Evolutionary conservation across 1,140 invertebrate species (phyloP), one percentile per base, ranked within the genome.

Genomic region (Papilio dardanus): DNA sequence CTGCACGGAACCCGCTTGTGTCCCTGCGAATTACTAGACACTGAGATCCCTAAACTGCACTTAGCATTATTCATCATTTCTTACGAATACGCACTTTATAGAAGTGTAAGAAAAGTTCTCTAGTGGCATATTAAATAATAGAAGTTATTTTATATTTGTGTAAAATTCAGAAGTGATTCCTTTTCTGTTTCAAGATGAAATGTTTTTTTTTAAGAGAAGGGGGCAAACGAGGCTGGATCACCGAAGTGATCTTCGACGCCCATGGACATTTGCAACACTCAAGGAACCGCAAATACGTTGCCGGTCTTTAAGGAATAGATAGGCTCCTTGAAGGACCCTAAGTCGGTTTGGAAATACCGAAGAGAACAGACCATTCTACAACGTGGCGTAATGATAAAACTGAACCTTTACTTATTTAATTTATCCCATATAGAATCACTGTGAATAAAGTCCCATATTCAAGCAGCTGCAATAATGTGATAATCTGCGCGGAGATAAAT

Each of bases 401-500:
- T 5, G 16, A 28, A 12, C 10, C 7, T 54, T 3, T 28, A 30
- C 10, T 3, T 6, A 28, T 62, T 62, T 62, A 62, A n/a, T 62
- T 40, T 33, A 40, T 68, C 67, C 19, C 24, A 8, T 68, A 37
- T 35, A 40, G 19, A 68, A 24, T n/a, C 40, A 50, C 16, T 30
- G 50, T 46, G 68, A 71, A 71, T 46, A 30, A 16, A 71, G 37
- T 28, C 30, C 67, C 6, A 46, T 7, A 73, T 19, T 73, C 46
- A 31, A n/a, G 24, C 84, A 84, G 86, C 80, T 85, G 84, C 81
- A 82, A 86, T 83, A 86, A 85, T 86, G 83, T 83, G 81, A 82
- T 81, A 81, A 86, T 85, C 83, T 78, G 78, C 76, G 50, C 37
- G 78, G 69, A 76, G 77, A 82, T 82, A 85, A 85, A 85, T 85